These are phyloP conservation scores for Ecliptopera silaceata DNA, from an alignment of 2,888 invertebrate species.

Conservation along the genomic window DNA sequence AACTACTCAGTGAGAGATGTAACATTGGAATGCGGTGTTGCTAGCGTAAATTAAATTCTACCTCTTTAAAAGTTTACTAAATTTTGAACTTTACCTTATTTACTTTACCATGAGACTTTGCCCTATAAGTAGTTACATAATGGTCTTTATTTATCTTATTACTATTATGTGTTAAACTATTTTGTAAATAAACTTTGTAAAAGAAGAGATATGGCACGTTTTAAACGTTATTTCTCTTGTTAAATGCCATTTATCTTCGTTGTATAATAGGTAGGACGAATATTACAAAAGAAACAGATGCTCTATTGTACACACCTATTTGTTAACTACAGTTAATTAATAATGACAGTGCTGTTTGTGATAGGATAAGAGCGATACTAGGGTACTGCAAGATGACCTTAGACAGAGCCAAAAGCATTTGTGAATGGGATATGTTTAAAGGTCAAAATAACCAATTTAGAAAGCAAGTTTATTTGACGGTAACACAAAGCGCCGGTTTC, in stretches of 20 bases:
- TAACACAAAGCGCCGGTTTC: slow-evolving; percentile 9
- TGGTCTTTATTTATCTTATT: too few relatives aligned
- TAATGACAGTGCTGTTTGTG: not conserved
- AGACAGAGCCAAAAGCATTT: not conserved
- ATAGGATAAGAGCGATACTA: not conserved
- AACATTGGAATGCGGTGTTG: slow-evolving; percentile 13
- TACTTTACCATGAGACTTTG: not conserved
- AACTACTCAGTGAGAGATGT: too few relatives aligned
- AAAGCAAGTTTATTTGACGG: slow-evolving; percentile 18
- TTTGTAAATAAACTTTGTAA: not conserved
- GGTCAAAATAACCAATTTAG: slow-evolving; percentile 16
- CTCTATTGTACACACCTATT: not conserved
- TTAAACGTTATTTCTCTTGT: not conserved
- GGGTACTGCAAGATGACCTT: not conserved
- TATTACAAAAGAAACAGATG: slow-evolving; percentile 5
- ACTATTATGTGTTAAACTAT: not conserved
- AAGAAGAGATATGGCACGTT: not conserved
- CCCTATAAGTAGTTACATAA: too few relatives aligned
- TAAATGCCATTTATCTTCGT: too few relatives aligned
- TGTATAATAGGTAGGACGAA: not conserved
- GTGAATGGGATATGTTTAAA: slow-evolving; percentile 1
- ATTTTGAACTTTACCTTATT: too few relatives aligned
- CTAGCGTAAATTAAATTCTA: slow-evolving; percentile 5
- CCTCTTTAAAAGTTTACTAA: slow-evolving; percentile 4
- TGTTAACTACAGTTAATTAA: too few relatives aligned